Conservation (phyloP, 23 tunicate species). For the Halocynthia aurantium region DNA sequence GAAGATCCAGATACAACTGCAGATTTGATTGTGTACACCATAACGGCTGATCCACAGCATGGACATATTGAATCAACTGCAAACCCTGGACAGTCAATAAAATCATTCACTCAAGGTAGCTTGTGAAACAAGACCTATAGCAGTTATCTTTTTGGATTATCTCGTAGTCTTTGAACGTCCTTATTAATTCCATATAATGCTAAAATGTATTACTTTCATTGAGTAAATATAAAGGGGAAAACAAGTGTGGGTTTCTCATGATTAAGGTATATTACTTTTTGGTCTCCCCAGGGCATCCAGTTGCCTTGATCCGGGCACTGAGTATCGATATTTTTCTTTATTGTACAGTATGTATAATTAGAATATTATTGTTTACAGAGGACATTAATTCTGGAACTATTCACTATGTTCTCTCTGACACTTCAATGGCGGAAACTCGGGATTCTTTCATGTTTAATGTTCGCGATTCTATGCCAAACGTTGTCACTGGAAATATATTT, state of each 20-base stretch:
- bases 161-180: too few relatives aligned
- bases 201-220: neutral
- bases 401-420: constrained; percentile 69
- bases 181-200: too few relatives aligned
- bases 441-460: constrained; percentile 97
- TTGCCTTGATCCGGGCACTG: too few relatives aligned
- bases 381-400: constrained; percentile 78
- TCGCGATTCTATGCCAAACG: constrained; percentile 78
- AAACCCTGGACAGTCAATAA: constrained; percentile 30
- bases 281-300: too few relatives aligned
- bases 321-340: too few relatives aligned
- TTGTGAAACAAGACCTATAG: constrained; percentile 1
- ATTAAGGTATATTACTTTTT: too few relatives aligned
- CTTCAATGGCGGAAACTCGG: constrained; percentile 32
- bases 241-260: too few relatives aligned
- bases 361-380: constrained; percentile 29
- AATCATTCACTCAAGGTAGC: constrained; percentile 89
- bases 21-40: constrained; percentile 54
- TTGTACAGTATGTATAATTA: too few relatives aligned
- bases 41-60: constrained; percentile 72
- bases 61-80: constrained; percentile 72
- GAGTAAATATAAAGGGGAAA: neutral
- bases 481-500: constrained; percentile 88
- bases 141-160: neutral
- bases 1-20: constrained; percentile 92